These are phyloP conservation scores for Pantelozetes paolii DNA, from an alignment of 2,888 invertebrate genomes.

Conservation along the genomic window DNA sequence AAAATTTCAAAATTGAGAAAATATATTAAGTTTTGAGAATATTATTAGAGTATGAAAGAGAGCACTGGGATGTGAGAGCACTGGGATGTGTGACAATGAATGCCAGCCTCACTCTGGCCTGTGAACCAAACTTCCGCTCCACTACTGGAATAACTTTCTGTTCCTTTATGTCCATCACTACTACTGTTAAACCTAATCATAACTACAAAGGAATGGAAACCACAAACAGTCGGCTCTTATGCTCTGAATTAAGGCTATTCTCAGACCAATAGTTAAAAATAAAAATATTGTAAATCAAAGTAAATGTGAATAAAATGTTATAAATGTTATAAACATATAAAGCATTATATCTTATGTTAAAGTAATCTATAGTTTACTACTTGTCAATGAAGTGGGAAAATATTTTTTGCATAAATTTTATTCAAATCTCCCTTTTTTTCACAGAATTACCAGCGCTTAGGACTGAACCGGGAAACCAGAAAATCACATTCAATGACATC, in stretches of 20 bases:
- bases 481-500: slow-evolving; percentile 15
- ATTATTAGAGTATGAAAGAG: too few relatives aligned
- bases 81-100: not conserved
- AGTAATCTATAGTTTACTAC: not conserved
- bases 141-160: not conserved
- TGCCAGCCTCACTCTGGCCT: not conserved
- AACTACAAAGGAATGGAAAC: slow-evolving; percentile 19
- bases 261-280: not conserved
- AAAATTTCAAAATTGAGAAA: not conserved
- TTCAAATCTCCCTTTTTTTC: slow-evolving; percentile 3
- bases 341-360: not conserved
- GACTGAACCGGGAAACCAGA: slow-evolving; percentile 14
- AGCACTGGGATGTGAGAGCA: too few relatives aligned
- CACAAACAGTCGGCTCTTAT: not conserved
- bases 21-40: not conserved
- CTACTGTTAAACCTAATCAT: not conserved
- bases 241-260: not conserved
- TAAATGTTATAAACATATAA: slow-evolving; percentile 17
- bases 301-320: slow-evolving; percentile 13
- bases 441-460: not conserved
- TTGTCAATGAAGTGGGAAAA: slow-evolving; percentile 9
- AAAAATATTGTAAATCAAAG: slow-evolving; percentile 12
- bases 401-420: slow-evolving; percentile 19
- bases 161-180: slow-evolving; percentile 10
- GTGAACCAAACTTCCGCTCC: slow-evolving; percentile 4